Evolutionary conservation across 2,113 vertebrate genomes (phyloP).

Genomic region (Myotis yumanensis): DNA sequence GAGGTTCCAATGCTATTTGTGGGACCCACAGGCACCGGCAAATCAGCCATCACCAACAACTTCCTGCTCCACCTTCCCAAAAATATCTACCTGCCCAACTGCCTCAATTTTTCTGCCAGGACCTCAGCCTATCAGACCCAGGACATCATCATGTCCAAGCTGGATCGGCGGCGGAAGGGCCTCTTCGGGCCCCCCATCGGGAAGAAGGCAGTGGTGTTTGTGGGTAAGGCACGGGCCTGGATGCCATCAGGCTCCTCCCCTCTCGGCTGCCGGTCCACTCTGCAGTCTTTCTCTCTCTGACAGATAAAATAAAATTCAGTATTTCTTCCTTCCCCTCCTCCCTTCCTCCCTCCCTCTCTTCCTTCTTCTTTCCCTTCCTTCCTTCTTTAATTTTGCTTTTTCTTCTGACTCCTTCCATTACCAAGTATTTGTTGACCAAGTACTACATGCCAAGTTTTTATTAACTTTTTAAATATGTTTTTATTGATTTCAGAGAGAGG

Average conservation of each 20-base stretch:
- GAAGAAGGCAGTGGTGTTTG: constrained; percentile 92
- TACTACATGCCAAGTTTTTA: not conserved
- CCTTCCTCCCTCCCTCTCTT: too few relatives aligned
- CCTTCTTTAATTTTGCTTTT: not conserved
- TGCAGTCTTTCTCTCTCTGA: not conserved
- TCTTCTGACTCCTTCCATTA: not conserved
- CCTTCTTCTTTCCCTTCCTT: not conserved
- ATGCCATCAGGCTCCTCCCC: not conserved
- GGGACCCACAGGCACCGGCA: constrained; percentile 96
- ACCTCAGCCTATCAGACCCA: constrained; percentile 94
- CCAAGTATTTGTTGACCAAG: not conserved
- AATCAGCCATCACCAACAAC: constrained; percentile 92
- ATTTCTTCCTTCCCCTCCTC: not conserved
- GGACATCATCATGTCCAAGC: constrained; percentile 94
- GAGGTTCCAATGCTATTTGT: constrained; percentile 90
- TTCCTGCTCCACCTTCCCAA: constrained; percentile 92
- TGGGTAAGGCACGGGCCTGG: constrained; percentile 85
- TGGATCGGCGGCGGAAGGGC: constrained; percentile 92
- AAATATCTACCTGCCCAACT: constrained; percentile 88
- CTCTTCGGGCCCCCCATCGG: constrained; percentile 91
- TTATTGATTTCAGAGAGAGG: too few relatives aligned
- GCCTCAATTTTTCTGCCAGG: constrained; percentile 94
- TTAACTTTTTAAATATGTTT: too few relatives aligned
- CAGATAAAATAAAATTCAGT: not conserved
- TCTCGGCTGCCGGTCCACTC: too few relatives aligned